Percentiles rank a stretch among this genome's conserved stretches.
phyloP scores from a whole-genome alignment of 1,140 invertebrate genomes.

The Heliconius hewitsoni region DNA sequence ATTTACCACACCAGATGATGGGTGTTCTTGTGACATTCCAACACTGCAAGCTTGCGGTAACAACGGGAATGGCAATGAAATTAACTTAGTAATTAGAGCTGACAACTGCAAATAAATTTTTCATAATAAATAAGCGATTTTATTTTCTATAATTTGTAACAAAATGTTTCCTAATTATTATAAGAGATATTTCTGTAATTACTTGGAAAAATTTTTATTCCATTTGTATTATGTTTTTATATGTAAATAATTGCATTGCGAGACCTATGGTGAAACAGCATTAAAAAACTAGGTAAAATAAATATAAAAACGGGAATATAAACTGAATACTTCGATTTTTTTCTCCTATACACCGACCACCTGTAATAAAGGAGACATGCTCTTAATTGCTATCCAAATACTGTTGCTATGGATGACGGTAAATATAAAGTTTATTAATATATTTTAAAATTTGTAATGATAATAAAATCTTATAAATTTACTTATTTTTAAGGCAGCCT shows the following conservation, averaged over 20 bases:
- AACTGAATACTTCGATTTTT: neutral
- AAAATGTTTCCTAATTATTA: neutral
- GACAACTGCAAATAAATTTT: constrained; percentile 26
- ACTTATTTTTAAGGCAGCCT: constrained; percentile 14
- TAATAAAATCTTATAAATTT: neutral
- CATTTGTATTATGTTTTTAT: neutral
- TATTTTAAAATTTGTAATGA: neutral
- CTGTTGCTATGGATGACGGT: constrained; percentile 13
- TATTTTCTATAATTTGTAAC: neutral
- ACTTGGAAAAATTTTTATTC: neutral
- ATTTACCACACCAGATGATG: neutral
- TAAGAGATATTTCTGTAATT: neutral
- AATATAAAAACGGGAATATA: constrained; percentile 10
- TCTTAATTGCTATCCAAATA: neutral
- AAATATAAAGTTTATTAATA: neutral
- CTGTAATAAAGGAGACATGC: constrained; percentile 4
- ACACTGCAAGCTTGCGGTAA: neutral
- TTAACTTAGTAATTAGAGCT: constrained; percentile 39
- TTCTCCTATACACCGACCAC: neutral
- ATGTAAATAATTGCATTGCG: neutral
- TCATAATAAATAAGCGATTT: constrained; percentile 9
- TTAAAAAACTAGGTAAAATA: neutral
- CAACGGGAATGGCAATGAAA: constrained; percentile 35
- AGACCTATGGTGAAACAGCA: neutral
- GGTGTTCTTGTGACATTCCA: neutral